Conservation (phyloP, 2,888 invertebrate genomes). For the Pterostichus niger region DNA sequence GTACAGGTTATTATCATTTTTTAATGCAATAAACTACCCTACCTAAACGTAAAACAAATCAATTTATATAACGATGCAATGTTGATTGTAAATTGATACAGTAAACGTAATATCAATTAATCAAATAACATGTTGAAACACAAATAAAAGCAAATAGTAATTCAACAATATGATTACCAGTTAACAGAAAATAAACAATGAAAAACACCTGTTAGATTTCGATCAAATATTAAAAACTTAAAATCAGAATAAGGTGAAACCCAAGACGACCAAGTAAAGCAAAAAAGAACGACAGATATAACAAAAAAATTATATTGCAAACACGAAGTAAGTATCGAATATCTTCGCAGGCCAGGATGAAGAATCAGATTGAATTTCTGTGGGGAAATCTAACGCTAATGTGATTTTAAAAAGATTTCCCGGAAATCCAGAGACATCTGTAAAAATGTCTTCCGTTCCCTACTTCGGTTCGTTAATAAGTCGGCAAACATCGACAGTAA, state of each 20-base stretch:
- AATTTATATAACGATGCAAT: neutral
- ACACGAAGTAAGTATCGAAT: constrained; percentile 18
- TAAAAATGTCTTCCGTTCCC: constrained; percentile 33
- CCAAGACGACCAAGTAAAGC: neutral
- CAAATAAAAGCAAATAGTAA: neutral
- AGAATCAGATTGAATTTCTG: constrained; percentile 48
- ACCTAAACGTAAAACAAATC: too few species aligned
- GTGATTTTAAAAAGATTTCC: constrained; percentile 54
- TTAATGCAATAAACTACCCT: too few species aligned
- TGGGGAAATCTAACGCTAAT: constrained; percentile 50
- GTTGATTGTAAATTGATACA: neutral
- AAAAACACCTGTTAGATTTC: constrained; percentile 22
- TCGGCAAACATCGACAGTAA: constrained; percentile 54
- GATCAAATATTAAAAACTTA: neutral
- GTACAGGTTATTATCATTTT: too few species aligned
- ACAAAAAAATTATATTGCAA: constrained; percentile 4
- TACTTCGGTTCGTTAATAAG: constrained; percentile 47
- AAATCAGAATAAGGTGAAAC: neutral
- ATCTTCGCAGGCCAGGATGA: neutral
- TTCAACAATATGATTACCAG: neutral
- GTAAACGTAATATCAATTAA: neutral
- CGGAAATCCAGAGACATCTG: constrained; percentile 41
- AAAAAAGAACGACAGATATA: neutral
- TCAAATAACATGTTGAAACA: neutral
- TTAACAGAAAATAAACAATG: neutral